Conservation (phyloP, 2,113 vertebrate genomes). For the Otis tarda region DNA sequence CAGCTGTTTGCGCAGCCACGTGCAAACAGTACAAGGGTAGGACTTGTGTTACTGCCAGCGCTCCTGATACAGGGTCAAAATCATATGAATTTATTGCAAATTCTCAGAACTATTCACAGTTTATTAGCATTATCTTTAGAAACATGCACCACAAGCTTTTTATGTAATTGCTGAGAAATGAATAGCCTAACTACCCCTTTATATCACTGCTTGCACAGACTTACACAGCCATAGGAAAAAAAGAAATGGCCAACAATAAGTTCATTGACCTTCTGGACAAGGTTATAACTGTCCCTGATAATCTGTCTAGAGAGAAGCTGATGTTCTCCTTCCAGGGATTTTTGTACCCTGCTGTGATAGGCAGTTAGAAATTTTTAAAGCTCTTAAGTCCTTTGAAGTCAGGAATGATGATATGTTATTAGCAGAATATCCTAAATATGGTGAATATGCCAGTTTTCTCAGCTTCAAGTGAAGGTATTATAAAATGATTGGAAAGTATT, state of each 20-base stretch:
- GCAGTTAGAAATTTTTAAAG: not conserved
- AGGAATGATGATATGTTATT: not conserved
- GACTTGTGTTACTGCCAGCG: not conserved
- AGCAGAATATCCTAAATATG: not conserved
- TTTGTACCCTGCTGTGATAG: not conserved
- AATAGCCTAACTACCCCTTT: not conserved
- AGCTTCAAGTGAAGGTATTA: not conserved
- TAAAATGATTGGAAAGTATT: not conserved
- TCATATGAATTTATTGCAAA: not conserved
- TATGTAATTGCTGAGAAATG: not conserved
- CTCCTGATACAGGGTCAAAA: not conserved
- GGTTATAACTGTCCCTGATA: not conserved
- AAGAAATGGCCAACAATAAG: not conserved
- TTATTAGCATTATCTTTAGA: not conserved
- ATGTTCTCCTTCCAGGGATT: not conserved
- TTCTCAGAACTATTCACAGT: not conserved
- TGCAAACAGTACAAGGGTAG: not conserved
- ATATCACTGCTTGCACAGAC: not conserved
- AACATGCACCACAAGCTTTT: not conserved
- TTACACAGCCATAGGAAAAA: not conserved
- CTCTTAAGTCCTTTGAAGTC: slow-evolving; percentile 12
- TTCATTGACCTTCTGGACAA: not conserved
- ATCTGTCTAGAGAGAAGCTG: not conserved
- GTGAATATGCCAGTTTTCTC: not conserved
- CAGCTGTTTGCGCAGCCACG: not conserved